Percentiles rank a stretch among this genome's conserved stretches.
Conservation (phyloP, 2,888 invertebrate genomes). For the Leucania comma region DNA sequence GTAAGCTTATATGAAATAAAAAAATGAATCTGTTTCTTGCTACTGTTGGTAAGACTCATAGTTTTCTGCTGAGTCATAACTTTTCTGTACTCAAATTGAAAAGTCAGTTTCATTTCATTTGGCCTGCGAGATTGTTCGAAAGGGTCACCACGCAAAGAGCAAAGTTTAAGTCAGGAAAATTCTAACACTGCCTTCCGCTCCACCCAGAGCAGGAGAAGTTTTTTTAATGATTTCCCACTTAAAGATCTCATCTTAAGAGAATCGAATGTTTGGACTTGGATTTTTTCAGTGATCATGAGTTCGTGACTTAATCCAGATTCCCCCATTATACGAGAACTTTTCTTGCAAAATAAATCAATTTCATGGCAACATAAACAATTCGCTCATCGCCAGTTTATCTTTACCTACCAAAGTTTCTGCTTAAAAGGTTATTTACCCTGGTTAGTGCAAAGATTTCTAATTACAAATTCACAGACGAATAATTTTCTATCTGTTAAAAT, state of each 20-base stretch:
- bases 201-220: too few species aligned
- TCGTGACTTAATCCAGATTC: conserved; percentile 5
- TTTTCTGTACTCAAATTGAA: neutral
- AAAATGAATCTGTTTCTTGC: too few species aligned
- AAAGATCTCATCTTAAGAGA: too few species aligned
- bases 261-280: neutral
- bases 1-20: too few species aligned
- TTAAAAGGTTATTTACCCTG: conserved; percentile 9
- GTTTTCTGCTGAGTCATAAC: conserved; percentile 2
- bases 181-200: too few species aligned
- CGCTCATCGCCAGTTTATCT: conserved; percentile 6
- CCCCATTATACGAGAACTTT: neutral
- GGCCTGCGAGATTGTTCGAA: too few species aligned
- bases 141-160: too few species aligned
- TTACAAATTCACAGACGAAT: neutral
- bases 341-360: conserved; percentile 21
- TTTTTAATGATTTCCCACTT: too few species aligned
- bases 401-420: neutral
- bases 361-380: conserved; percentile 4
- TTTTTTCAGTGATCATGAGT: neutral
- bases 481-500: neutral
- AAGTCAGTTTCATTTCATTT: too few species aligned
- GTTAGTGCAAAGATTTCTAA: neutral
- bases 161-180: too few species aligned
- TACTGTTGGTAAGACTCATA: conserved; percentile 4